phyloP scores from a whole-genome alignment of 2,888 invertebrate species.

The Liposcelis brunnea region DNA sequence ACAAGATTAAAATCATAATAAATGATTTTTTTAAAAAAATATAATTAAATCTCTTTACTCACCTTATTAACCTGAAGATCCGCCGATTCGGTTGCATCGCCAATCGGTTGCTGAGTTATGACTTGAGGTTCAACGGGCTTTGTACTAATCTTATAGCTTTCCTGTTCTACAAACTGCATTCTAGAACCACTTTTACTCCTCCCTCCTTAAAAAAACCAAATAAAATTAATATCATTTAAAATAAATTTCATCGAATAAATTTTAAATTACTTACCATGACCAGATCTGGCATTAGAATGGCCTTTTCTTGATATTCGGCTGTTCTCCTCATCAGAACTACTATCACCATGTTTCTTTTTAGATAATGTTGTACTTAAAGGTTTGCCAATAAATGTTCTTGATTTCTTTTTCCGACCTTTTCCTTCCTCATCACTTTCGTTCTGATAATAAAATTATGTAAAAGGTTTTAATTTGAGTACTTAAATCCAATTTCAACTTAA shows the following conservation, averaged over 20 bases:
- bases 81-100: slow-evolving; percentile 2
- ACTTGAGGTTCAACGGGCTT: too few species aligned
- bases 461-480: too few species aligned
- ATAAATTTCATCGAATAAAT: background rate
- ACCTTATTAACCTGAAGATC: slow-evolving; percentile 7
- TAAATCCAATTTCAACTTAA: too few species aligned
- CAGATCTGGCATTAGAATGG: too few species aligned
- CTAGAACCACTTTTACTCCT: background rate
- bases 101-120: background rate
- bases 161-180: background rate
- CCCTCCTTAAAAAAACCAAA: slow-evolving; percentile 7
- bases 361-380: background rate
- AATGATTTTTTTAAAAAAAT: slow-evolving; percentile 9
- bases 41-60: slow-evolving; percentile 1
- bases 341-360: too few species aligned
- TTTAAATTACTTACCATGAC: background rate
- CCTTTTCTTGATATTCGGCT: too few species aligned
- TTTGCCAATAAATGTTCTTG: background rate
- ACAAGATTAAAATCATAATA: too few species aligned
- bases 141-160: background rate
- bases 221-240: slow-evolving; percentile 9
- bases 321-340: too few species aligned
- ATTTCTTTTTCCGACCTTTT: slow-evolving; percentile 6
- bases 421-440: background rate
- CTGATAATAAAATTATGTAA: too few species aligned